A percentile compares a stretch with the other conserved stretches of the same genome.
Evolutionary conservation across 2,888 invertebrate species (phyloP).

Genomic region (Zygaena filipendulae): DNA sequence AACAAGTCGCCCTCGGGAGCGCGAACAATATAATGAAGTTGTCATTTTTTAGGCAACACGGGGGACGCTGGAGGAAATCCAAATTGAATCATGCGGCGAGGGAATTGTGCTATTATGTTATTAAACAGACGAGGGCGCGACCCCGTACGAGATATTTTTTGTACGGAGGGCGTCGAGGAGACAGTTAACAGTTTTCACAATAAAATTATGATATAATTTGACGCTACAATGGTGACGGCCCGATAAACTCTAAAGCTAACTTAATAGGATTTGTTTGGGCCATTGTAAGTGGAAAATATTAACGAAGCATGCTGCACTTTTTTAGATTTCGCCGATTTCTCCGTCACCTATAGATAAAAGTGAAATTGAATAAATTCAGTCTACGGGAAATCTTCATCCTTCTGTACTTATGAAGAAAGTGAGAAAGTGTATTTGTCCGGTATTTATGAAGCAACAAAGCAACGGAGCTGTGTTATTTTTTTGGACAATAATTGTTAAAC

Average conservation of each 20-base stretch:
- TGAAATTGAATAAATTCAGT: too few species aligned
- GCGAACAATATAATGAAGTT: conserved; percentile 68
- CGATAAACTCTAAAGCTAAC: conserved; percentile 22
- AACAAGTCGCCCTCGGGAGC: conserved; percentile 62
- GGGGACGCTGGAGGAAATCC: conserved; percentile 71
- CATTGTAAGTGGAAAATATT: conserved; percentile 2
- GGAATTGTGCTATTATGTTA: conserved; percentile 77
- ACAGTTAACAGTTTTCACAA: conserved; percentile 68
- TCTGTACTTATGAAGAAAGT: too few species aligned
- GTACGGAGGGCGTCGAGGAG: conserved; percentile 53
- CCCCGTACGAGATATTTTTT: conserved; percentile 60
- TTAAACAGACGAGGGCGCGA: conserved; percentile 72
- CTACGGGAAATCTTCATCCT: too few species aligned
- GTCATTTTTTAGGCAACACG: conserved; percentile 65
- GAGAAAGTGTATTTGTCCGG: too few species aligned
- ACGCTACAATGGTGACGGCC: conserved; percentile 43
- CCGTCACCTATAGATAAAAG: too few species aligned
- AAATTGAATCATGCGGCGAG: conserved; percentile 76
- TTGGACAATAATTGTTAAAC: too few species aligned
- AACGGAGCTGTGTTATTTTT: too few species aligned
- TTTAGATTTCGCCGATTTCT: too few species aligned
- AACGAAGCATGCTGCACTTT: too few species aligned
- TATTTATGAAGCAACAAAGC: too few species aligned
- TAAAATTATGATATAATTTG: conserved; percentile 69
- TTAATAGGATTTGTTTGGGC: conserved; percentile 21